Percentiles rank a stretch among this genome's conserved stretches.
Conservation (phyloP, 1,140 invertebrate genomes). For the Alviniconcha marisindica region DNA sequence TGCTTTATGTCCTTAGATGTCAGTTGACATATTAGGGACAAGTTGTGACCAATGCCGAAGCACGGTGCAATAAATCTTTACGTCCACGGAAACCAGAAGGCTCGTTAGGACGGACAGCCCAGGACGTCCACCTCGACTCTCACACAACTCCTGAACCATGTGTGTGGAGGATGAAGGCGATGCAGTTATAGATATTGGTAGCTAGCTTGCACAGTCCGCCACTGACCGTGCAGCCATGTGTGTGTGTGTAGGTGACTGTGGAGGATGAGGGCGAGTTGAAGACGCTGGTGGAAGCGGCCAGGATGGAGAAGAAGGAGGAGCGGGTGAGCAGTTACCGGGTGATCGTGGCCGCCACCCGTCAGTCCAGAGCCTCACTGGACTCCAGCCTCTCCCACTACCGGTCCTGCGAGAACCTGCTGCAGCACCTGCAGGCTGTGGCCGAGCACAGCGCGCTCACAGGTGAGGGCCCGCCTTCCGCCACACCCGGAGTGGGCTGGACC, state of each 20-base stretch:
- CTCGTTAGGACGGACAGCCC: not conserved
- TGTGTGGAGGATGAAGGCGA: too few species aligned
- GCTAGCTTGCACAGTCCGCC: too few species aligned
- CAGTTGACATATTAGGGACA: too few species aligned
- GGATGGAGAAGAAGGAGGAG: slow-evolving; percentile 77
- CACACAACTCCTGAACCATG: too few species aligned
- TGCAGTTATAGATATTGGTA: too few species aligned
- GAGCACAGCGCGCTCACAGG: slow-evolving; percentile 13
- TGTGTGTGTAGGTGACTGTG: slow-evolving; percentile 57
- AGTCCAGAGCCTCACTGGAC: slow-evolving; percentile 77
- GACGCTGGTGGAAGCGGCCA: slow-evolving; percentile 57
- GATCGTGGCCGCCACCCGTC: slow-evolving; percentile 81
- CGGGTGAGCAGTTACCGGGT: slow-evolving; percentile 77
- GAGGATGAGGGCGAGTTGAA: slow-evolving; percentile 62
- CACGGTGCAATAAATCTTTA: not conserved
- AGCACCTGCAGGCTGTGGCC: slow-evolving; percentile 23
- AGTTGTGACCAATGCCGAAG: too few species aligned
- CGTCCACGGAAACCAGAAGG: not conserved
- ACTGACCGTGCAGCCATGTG: not conserved
- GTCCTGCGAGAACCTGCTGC: slow-evolving; percentile 17
- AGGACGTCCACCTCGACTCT: not conserved
- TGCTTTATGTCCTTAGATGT: too few species aligned
- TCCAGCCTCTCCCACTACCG: slow-evolving; percentile 77
- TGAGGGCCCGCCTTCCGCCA: too few species aligned
- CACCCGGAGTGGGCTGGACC: too few species aligned